Evolutionary conservation across 2,797 vertebrate species (phyloP).

Genomic region (Poeciliopsis infans): DNA sequence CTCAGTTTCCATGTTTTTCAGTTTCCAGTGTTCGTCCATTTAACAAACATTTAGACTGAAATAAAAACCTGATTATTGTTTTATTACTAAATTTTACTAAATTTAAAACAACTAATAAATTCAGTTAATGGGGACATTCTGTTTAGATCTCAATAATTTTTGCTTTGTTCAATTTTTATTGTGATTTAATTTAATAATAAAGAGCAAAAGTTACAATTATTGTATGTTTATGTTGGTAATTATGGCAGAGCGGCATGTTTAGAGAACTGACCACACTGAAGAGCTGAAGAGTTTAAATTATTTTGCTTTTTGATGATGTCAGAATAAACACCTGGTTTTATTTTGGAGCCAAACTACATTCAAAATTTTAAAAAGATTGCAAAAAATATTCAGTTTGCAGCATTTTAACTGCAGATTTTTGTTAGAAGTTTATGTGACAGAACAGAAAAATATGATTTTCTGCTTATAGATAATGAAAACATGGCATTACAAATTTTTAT

Average conservation of each 20-base stretch:
- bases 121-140: neutral
- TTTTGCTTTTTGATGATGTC: neutral
- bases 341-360: neutral
- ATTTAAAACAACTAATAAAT: neutral
- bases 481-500: no score
- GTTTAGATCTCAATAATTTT: neutral
- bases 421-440: no score
- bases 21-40: neutral
- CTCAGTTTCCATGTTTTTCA: conserved; percentile 7
- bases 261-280: neutral
- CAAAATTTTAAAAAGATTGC: neutral
- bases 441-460: no score
- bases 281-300: neutral
- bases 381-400: no score
- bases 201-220: neutral
- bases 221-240: neutral
- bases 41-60: neutral
- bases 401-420: no score
- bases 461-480: no score
- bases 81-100: neutral
- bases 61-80: neutral
- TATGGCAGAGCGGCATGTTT: neutral
- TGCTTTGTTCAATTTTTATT: neutral
- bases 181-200: neutral
- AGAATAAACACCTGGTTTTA: neutral